Base-by-base conservation (phyloP, 2,888 invertebrate genomes). In the Cylloceria caligata region DNA sequence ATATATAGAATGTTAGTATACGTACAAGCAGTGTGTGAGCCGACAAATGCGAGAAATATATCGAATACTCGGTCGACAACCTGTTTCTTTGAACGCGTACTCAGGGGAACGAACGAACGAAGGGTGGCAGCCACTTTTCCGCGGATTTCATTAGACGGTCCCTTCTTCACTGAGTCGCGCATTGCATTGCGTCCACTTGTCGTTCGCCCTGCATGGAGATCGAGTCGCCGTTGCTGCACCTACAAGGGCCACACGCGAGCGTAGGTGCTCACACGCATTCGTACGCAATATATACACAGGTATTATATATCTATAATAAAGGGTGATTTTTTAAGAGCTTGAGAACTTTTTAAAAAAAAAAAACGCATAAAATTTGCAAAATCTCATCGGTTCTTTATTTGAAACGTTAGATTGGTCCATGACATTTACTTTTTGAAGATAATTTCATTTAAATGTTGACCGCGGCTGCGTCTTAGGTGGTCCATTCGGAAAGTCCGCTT, bases 101-200 rank as follows among this genome's bases (percentile, higher is more conserved):
- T 27, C 57, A 24, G 19, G 34, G 39, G 36, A 57, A 67, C 67
- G 49, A 55, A 69, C 24, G 19, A 39, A 71, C 39, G 65, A 72
- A 80, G 67, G 80, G 76, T 72, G 71, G 69, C 67, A 45, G 42
- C 76, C 4, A 67, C 76, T 76, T 81, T 76, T 76, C 67, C 67
- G 21, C 55, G 13, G 60, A 81, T 76, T 81, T 81, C 67, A 81
- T 80, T 80, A 62, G 64, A 21, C 73, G 68, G 42, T 80, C 36
- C 80, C 74, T 69, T 74, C 64, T 57, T 47, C 5, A 9, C 24
- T 13, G 62, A 62, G 36, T 47, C 49, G 64, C 65, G 47, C 34
- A n/a, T 49, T 30, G 34, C 47, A 60, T 60, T 19, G 60, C 34
- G 49, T 62, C 52, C n/a, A 4, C 68, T 36, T 42, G 27, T 64